Base-by-base conservation (phyloP, 2,888 invertebrate species). In the Philaethria dido region DNA sequence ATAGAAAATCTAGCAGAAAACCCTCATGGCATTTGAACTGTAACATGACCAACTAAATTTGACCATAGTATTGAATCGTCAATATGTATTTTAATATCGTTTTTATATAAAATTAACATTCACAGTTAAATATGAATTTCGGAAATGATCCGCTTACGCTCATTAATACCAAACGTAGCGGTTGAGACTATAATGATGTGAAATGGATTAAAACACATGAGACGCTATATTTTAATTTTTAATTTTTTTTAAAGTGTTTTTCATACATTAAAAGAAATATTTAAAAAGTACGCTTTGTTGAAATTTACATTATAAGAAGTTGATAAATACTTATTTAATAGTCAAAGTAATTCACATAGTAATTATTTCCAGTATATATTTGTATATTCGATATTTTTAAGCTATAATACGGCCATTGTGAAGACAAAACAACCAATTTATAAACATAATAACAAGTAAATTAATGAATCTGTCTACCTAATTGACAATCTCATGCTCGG, bases 81-180 rank as follows among this genome's bases (percentile, higher is more conserved):
- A 13, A 39, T 13, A 13, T 39, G 13, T 39, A 13, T 39, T 11
- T 1, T 13, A 13, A 13, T 39, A n/a, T 20, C 11, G 9, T 22
- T n/a, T 39, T 14, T 57, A 5, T 9, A 6, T 39, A 20, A 20
- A 39, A 22, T 42, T n/a, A 3, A 9, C 18, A 39, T 55, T 9
- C 1, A n/a, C 8, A 57, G 8, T 42, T 0, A n/a, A 42, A n/a
- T 42, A 42, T 42, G 3, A 39, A 57, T 36, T 36, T 55, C 1
- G 36, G 20, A 16, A 36, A 0, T 20, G 36, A 55, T 55, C 54
- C 20, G 36, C 54, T 55, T 55, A 55, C 36, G 20, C 54, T 55
- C 54, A 14, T 55, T 55, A 55, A n/a, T 22, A 22, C 9, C 0
- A 13, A 13, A 36, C 18, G 47, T 20, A 47, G 22, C 20, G 47